Base-by-base conservation (phyloP, 2,797 vertebrate genomes). In the Gobio occitaniae region DNA sequence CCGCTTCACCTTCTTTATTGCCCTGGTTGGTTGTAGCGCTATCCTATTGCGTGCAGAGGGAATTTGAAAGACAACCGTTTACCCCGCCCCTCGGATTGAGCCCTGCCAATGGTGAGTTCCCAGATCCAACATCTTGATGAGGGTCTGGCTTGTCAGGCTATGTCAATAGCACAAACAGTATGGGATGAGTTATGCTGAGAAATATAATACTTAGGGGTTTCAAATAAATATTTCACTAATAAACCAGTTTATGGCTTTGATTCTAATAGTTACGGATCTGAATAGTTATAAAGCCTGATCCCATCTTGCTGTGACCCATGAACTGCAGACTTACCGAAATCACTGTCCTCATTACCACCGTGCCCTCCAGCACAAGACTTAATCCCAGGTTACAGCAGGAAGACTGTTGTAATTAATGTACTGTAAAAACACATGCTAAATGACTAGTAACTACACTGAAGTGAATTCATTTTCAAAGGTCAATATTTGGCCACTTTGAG, bases 271-370 rank as follows among this genome's bases (percentile, higher is more conserved):
- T 72, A 61, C 21, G 38, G 25, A 61, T 81, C 61, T 50, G 10
- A 47, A n/a, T 54, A 80, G 47, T 52, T 54, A 4, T 66, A 68
- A 56, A 48, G 9, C 36, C 48, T 70, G 48, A 54, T 81, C 66
- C 66, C 48, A 56, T 12, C 66, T 41, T 56, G 66, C 48, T 41
- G 79, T 69, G 63, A 68, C 54, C 75, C 38, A 78, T 69, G 78
- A 80, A 80, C 78, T 68, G 63, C 78, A 80, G 78, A 80, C 36
- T 70, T 70, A 81, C 15, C 3, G 7, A 69, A 52, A 80, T 68
- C 78, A 38, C 47, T 68, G 78, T 52, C 32, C 63, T 52, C 66
- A 81, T 81, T 52, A 54, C 19, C 21, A 41, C 50, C 17, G 50
- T 41, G 79, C 32, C 66, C 79, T 44, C 36, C 36, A 54, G 79